Evolutionary conservation across 2,888 invertebrate genomes (phyloP).

Genomic region (Sepiola atlantica): DNA sequence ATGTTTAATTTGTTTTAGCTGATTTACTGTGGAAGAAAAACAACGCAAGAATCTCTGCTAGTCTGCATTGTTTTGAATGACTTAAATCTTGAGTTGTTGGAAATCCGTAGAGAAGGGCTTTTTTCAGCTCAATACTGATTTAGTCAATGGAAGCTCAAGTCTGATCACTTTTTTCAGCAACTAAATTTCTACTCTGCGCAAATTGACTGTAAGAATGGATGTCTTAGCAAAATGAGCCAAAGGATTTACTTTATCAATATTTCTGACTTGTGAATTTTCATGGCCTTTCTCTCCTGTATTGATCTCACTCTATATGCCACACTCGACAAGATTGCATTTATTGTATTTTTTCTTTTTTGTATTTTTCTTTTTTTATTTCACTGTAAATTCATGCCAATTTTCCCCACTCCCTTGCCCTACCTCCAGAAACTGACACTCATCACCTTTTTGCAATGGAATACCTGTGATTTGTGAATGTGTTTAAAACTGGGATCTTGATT

Average conservation of each 20-base stretch:
- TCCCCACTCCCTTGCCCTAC: background rate
- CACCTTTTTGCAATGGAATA: background rate
- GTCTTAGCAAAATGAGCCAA: background rate
- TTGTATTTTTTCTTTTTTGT: background rate
- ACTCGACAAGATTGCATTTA: background rate
- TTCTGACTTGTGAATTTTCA: background rate
- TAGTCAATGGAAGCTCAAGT: background rate
- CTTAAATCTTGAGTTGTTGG: background rate
- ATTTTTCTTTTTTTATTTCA: background rate
- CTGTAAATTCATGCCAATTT: background rate
- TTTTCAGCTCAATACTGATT: background rate
- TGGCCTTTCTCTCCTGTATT: background rate
- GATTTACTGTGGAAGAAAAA: background rate
- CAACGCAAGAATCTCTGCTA: background rate
- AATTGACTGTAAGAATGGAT: background rate
- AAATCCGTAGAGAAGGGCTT: background rate
- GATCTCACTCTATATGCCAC: background rate
- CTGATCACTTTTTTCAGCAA: background rate
- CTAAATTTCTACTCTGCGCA: background rate
- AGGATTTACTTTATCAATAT: too few species aligned
- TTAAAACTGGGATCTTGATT: background rate
- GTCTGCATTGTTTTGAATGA: background rate
- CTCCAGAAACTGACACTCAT: slow-evolving; percentile 32
- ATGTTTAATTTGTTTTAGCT: background rate
- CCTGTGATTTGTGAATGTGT: background rate